Percentiles rank a stretch among this genome's conserved stretches.
phyloP scores from a whole-genome alignment of 2,113 vertebrate species.

The Saguinus midas region DNA sequence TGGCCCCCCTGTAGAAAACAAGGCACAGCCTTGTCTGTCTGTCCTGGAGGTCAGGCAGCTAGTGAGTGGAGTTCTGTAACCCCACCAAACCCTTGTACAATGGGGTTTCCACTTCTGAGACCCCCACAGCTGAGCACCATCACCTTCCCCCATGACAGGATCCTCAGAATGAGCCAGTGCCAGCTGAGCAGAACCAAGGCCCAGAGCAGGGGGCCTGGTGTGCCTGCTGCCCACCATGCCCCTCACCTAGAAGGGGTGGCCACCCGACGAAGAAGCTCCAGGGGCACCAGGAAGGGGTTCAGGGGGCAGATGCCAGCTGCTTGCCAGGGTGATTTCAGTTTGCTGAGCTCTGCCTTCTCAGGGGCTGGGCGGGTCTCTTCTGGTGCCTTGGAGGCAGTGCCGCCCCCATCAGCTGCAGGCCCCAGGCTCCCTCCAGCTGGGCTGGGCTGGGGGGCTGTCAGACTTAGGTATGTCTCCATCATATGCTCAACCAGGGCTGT shows the following conservation, averaged over 20 bases:
- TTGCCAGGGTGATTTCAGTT: slow-evolving; percentile 47
- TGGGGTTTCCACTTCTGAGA: neutral
- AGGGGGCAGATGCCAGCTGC: slow-evolving; percentile 75
- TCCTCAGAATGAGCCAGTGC: neutral
- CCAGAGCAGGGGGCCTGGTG: neutral
- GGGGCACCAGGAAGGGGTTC: slow-evolving; percentile 79
- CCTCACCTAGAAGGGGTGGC: slow-evolving; percentile 72
- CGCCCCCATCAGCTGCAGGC: neutral
- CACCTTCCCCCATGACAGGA: neutral
- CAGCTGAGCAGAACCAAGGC: neutral
- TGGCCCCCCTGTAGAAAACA: neutral
- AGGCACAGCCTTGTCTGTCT: neutral
- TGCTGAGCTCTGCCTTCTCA: neutral
- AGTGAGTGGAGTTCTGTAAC: neutral
- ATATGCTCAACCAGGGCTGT: slow-evolving; percentile 52
- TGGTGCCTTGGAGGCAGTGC: neutral
- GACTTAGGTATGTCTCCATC: slow-evolving; percentile 8
- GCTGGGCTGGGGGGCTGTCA: slow-evolving; percentile 15
- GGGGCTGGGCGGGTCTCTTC: neutral
- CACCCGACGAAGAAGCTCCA: slow-evolving; percentile 68
- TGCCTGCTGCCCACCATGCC: neutral
- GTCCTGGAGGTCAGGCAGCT: neutral
- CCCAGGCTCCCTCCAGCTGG: neutral
- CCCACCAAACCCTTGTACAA: neutral
- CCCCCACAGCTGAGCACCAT: neutral